Evolutionary conservation across 2,888 invertebrate genomes (phyloP), one percentile per base, ranked within the genome.

Genomic region (Ptychoptera albimana): DNA sequence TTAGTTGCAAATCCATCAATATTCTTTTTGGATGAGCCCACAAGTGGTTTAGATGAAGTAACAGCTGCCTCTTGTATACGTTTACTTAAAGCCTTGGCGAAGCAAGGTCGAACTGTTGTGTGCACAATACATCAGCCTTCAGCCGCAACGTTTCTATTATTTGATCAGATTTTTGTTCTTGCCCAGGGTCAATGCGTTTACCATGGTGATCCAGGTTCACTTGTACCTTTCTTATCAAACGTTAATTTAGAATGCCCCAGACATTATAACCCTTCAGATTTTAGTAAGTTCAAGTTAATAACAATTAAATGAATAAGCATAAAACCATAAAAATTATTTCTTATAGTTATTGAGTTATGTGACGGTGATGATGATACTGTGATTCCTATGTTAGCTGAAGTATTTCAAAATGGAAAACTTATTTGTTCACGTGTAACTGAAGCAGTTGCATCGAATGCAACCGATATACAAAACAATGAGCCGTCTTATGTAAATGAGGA

Each of bases 21-120:
- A 14, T 82, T 87, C 68, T 86, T 85, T 61, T 70, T 86, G 52
- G 86, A 86, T 58, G 86, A 86, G 60, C 86, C 86, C 0, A 86
- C 86, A 0, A 79, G 79, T 50, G 79, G 79, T 0, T 55, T 79
- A 51, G 79, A 79, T 56, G 77, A 73, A 39, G 79, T 79, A 2
- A 74, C 78, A 1, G 74, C 77, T 0, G 63, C 68, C 1, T 74
- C 77, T 52, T 75, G 77, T 49, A 66, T 79, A 30, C 70, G 71
- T 39, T 55, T 79, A 39, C 57, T 79, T 37, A 66, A 67, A 16
- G 67, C 69, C 38, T 54, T 79, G 51, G 76, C 79, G 0, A 64
- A 70, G 39, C 73, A 77, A 54, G 78, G 78, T 2, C 68, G 77
- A 32, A 79, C 78, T 0, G 73, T 79, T n/a, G 74, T 79, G 8